These are phyloP conservation scores for Sparidentex hasta DNA, from an alignment of 2,797 vertebrate genomes.

Conservation along the genomic window DNA sequence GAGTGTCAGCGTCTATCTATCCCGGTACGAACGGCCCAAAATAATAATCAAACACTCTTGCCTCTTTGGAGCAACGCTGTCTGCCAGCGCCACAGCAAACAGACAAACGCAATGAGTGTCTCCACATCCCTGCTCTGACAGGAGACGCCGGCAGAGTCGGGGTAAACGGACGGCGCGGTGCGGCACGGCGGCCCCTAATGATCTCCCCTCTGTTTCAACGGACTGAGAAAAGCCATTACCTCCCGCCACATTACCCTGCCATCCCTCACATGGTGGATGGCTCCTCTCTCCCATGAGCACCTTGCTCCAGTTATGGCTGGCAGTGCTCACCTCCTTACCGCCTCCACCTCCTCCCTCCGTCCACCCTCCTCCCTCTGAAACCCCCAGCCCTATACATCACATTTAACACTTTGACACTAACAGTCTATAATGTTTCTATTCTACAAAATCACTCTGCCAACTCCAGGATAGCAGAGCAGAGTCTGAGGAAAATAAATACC, in stretches of 20 bases:
- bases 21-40: constrained; percentile 70
- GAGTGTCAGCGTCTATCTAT: constrained; percentile 77
- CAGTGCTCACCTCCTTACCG: constrained; percentile 86
- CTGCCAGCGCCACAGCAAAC: constrained; percentile 66
- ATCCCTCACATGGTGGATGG: constrained; percentile 95
- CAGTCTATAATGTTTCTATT: constrained; percentile 99
- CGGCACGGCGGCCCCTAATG: constrained; percentile 76
- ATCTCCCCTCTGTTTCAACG: constrained; percentile 88
- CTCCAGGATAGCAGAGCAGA: constrained; percentile 94
- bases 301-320: constrained; percentile 92
- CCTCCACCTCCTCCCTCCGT: constrained; percentile 77
- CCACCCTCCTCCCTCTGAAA: constrained; percentile 82
- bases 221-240: constrained; percentile 96
- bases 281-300: constrained; percentile 96
- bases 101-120: constrained; percentile 78
- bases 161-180: constrained; percentile 79
- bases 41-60: constrained; percentile 81
- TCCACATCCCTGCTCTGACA: constrained; percentile 71
- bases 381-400: constrained; percentile 97
- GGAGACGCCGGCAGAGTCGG: constrained; percentile 71
- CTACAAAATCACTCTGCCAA: constrained; percentile 99
- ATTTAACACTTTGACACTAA: constrained; percentile 99
- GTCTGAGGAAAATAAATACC: constrained; percentile 99
- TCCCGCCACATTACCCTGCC: constrained; percentile 95
- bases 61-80: constrained; percentile 72